Evolutionary conservation across 2,797 vertebrate genomes (phyloP).

Genomic region (Naso thynnoides): DNA sequence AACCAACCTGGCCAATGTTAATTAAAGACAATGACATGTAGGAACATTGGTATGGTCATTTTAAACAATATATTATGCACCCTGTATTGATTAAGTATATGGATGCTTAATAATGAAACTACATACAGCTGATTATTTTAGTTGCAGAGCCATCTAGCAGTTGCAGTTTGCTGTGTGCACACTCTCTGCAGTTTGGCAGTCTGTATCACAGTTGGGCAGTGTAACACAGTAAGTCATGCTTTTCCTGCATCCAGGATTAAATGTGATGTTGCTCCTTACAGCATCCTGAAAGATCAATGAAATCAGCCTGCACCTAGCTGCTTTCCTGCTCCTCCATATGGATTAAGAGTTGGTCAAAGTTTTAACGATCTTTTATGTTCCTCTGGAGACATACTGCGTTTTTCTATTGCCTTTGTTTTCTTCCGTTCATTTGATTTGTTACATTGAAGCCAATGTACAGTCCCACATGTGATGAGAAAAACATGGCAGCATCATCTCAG

Average conservation of each 20-base stretch:
- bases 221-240: not conserved
- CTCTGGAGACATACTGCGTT: constrained; percentile 2
- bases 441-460: constrained; percentile 16
- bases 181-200: not conserved
- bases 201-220: not conserved
- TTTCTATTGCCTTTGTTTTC: not conserved
- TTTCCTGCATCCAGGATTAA: constrained; percentile 1
- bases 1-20: too few relatives aligned
- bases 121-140: not conserved
- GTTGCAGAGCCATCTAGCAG: not conserved
- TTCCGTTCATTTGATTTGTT: constrained; percentile 28
- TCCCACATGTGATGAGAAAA: constrained; percentile 15
- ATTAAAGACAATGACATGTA: too few relatives aligned
- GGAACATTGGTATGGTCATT: too few relatives aligned
- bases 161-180: not conserved
- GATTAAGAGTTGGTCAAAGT: constrained; percentile 20
- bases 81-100: not conserved
- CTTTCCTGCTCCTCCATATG: constrained; percentile 1
- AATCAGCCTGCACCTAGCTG: constrained; percentile 9
- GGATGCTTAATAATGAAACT: not conserved
- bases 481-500: constrained; percentile 43
- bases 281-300: constrained; percentile 9
- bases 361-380: constrained; percentile 26
- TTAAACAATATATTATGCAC: too few relatives aligned
- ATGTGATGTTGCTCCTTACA: constrained; percentile 7